Percentiles rank a stretch among this genome's conserved stretches.
Conservation (phyloP, 2,888 invertebrate genomes). For the Troilus luridus region DNA sequence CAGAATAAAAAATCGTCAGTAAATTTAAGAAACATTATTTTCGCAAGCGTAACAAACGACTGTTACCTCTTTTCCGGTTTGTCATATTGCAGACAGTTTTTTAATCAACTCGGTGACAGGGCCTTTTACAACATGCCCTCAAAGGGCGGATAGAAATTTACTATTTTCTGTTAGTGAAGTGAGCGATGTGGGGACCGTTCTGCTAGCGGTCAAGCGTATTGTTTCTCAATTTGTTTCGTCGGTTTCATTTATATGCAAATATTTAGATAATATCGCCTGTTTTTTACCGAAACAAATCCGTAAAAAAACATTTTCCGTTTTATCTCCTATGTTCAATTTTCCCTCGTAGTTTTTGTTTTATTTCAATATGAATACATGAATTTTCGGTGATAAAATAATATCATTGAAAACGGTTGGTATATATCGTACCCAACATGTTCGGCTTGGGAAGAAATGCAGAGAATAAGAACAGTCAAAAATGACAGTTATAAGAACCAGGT, state of each 20-base stretch:
- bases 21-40: neutral
- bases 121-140: neutral
- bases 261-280: neutral
- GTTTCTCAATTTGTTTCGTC: constrained; percentile 12
- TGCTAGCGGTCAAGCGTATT: neutral
- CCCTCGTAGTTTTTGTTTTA: neutral
- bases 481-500: no score
- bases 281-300: neutral
- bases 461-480: no score
- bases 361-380: neutral
- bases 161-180: constrained; percentile 13
- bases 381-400: neutral
- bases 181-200: neutral
- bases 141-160: neutral
- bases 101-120: neutral
- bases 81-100: neutral
- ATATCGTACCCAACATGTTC: no score
- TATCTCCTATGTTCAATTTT: neutral
- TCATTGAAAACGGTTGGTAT: no score
- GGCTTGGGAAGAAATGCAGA: no score
- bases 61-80: neutral
- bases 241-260: constrained; percentile 9
- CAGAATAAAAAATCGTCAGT: neutral
- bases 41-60: neutral
- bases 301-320: neutral